phyloP scores from a whole-genome alignment of 1,140 invertebrate genomes.

The Drosophila setifemur region DNA sequence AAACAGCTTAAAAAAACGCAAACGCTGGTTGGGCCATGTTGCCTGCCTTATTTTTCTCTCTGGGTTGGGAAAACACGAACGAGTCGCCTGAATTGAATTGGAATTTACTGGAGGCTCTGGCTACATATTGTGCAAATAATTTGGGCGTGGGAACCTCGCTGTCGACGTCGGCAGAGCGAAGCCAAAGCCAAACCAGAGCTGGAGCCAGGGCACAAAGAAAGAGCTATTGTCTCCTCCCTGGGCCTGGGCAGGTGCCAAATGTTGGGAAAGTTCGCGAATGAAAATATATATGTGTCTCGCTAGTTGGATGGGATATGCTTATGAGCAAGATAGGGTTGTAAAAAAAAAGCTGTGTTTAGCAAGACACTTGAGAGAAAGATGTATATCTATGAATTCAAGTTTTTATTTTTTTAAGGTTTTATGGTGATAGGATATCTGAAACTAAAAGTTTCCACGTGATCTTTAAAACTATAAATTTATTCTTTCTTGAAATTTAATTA shows the following conservation, averaged over 20 bases:
- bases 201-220: constrained; percentile 11
- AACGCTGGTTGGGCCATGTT: constrained; percentile 6
- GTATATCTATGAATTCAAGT: too few relatives aligned
- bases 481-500: too few relatives aligned
- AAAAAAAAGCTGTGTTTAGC: constrained; percentile 4
- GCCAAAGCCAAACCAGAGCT: too few relatives aligned
- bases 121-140: constrained; percentile 61
- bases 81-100: constrained; percentile 61
- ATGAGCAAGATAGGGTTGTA: constrained; percentile 4
- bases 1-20: constrained; percentile 9
- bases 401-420: too few relatives aligned
- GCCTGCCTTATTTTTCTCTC: background rate
- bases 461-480: too few relatives aligned
- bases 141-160: constrained; percentile 61
- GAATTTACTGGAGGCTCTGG: constrained; percentile 63
- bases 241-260: constrained; percentile 19
- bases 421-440: too few relatives aligned
- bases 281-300: constrained; percentile 22
- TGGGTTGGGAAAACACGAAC: constrained; percentile 74
- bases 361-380: background rate
- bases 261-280: constrained; percentile 54
- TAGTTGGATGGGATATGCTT: constrained; percentile 36
- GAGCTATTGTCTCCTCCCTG: constrained; percentile 25
- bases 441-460: too few relatives aligned
- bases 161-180: constrained; percentile 2